A percentile compares a stretch with the other conserved stretches of the same genome.
Conservation (phyloP, 2,888 invertebrate species). For the Cheilosia vulpina region DNA sequence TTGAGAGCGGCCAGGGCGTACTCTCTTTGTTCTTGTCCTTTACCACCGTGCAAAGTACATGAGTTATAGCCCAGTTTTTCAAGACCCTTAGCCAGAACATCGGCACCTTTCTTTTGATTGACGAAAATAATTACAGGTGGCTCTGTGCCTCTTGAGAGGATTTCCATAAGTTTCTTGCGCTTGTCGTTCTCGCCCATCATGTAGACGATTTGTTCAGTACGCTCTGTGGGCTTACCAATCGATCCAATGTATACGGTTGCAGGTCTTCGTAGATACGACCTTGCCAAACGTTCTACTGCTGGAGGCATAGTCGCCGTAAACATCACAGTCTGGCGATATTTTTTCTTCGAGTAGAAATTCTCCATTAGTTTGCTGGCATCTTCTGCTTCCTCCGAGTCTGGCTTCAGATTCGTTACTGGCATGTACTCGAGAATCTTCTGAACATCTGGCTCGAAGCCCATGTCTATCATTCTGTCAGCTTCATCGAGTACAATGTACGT, state of each 20-base stretch:
- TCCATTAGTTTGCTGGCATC: constrained; percentile 94
- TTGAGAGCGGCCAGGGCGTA: constrained; percentile 98
- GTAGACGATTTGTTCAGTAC: constrained; percentile 98
- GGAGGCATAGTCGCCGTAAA: constrained; percentile 99
- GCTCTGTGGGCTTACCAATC: constrained; percentile 97
- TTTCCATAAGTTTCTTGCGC: constrained; percentile 97
- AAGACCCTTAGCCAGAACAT: constrained; percentile 97
- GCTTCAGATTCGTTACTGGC: constrained; percentile 99
- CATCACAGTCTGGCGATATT: constrained; percentile 99
- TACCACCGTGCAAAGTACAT: constrained; percentile 99
- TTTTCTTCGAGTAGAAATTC: constrained; percentile 97
- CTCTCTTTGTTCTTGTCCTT: constrained; percentile 99
- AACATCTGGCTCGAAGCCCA: constrained; percentile 99
- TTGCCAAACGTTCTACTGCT: constrained; percentile 97
- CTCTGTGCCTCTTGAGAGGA: constrained; percentile 94
- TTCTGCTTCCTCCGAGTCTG: constrained; percentile 99
- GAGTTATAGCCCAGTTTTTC: constrained; percentile 98
- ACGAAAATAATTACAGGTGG: constrained; percentile 99
- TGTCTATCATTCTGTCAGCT: constrained; percentile 99
- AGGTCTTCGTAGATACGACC: constrained; percentile 96
- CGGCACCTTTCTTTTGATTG: constrained; percentile 99
- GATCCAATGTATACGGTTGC: constrained; percentile 99
- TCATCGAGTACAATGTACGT: constrained; percentile 98
- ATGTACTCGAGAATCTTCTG: constrained; percentile 98
- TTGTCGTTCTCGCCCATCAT: constrained; percentile 98